Evolutionary conservation across 2,113 vertebrate species (phyloP), one percentile per base, ranked within the genome.

Genomic region (Phalacrocorax aristotelis): DNA sequence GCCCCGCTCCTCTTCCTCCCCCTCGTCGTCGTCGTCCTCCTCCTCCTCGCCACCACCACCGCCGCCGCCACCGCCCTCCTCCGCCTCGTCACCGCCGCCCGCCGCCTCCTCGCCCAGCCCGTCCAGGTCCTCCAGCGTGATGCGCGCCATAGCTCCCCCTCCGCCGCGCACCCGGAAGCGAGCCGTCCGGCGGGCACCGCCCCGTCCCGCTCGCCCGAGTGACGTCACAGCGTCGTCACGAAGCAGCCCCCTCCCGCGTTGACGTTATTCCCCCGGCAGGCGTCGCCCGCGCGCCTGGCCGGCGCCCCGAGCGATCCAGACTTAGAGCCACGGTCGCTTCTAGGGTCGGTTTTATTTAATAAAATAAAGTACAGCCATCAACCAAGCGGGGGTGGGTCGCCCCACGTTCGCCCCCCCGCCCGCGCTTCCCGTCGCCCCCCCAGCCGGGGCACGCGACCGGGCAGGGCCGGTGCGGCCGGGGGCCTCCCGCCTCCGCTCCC

Each of bases 81-180:
- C 38, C 38, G 10, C 38, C 38, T 10, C 38, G 38, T 38, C 38
- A 10, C 38, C 38, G 38, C 38, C 38, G 38, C 38, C 38, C 38
- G 38, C 38, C 38, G 38, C 38, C 38, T 38, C 38, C 10, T 38
- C 38, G 38, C 38, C 38, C 38, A 38, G 38, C 38, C 38, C 38
- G 38, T 38, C 38, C 38, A 38, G 38, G 38, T 38, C 38, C 38
- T 38, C 38, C 38, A 38, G 38, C 38, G 38, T 38, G 93, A 99
- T 98, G 48, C 98, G 97, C 83, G 98, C 98, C 98, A 99, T 99
- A 2, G 5, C 13, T 15, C 42, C 22, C 19, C 60, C 60, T 34
- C 62, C 71, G 26, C 71, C 30, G 13, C 26, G 36, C 29, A 30
- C 48, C 49, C 71, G 55, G 40, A 62, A 38, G 32, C 0, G 16